A percentile compares a stretch with the other conserved stretches of the same genome.
Conservation (phyloP, 1,140 invertebrate species). For the Temnothorax curvispinosus region DNA sequence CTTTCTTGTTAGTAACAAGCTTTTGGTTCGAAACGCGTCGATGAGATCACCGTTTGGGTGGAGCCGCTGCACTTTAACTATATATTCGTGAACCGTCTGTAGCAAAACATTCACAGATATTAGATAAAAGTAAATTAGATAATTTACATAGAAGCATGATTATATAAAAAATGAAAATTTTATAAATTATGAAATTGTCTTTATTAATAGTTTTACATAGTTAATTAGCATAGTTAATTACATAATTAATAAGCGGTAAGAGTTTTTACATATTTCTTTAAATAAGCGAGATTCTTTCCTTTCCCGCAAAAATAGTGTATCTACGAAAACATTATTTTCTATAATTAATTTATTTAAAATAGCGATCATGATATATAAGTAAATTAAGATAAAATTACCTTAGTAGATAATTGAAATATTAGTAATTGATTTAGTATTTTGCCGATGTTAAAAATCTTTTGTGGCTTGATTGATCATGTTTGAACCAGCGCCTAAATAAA, state of each 20-base stretch:
- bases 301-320: not conserved
- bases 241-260: not conserved
- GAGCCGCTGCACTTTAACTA: not conserved
- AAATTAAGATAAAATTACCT: not conserved
- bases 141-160: not conserved
- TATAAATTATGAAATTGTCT: not conserved
- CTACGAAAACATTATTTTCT: not conserved
- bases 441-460: not conserved
- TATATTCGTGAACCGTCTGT: not conserved
- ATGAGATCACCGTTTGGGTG: constrained; percentile 21
- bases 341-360: constrained; percentile 12
- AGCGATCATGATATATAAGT: not conserved
- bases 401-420: not conserved
- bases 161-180: not conserved
- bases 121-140: not conserved
- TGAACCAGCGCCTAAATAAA: not conserved
- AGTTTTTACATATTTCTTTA: not conserved
- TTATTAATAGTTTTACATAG: not conserved
- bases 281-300: not conserved
- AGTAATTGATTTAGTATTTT: not conserved
- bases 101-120: not conserved
- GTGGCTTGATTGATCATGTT: constrained; percentile 1
- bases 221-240: not conserved
- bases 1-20: constrained; percentile 28
- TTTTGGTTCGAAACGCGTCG: constrained; percentile 1